Conservation (phyloP, 2,888 invertebrate species). For the Drosophila meridionalis region DNA sequence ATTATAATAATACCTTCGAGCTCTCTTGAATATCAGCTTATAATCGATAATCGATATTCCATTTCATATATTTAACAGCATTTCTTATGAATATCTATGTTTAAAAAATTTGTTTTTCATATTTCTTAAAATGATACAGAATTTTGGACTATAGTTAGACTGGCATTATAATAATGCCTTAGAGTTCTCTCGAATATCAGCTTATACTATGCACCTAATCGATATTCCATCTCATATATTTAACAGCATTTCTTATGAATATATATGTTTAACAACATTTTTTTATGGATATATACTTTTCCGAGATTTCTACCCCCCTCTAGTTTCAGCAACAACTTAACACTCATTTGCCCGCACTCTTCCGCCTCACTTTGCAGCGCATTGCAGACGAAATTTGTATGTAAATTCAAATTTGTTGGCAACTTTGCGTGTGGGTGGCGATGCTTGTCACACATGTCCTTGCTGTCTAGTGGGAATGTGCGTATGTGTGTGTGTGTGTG, state of each 20-base stretch:
- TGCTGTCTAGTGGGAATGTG: conserved; percentile 38
- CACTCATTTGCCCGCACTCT: conserved; percentile 47
- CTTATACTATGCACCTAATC: neutral
- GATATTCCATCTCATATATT: neutral
- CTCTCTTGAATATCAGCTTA: no score
- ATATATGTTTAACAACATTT: neutral
- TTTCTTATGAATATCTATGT: neutral
- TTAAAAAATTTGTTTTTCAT: no score
- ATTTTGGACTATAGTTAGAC: no score
- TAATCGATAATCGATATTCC: neutral
- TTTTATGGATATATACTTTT: neutral
- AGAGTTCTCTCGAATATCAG: neutral
- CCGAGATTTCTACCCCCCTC: neutral
- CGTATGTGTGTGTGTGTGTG: conserved; percentile 18
- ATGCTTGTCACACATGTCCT: conserved; percentile 74
- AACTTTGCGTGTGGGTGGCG: conserved; percentile 26
- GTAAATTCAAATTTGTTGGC: conserved; percentile 65
- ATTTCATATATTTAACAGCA: neutral
- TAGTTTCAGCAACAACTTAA: conserved; percentile 17
- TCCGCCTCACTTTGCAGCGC: conserved; percentile 32
- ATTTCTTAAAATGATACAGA: no score
- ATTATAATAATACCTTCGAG: no score
- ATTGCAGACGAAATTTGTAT: conserved; percentile 75
- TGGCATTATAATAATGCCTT: neutral
- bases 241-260: neutral